A percentile compares a stretch with the other conserved stretches of the same genome.
Conservation (phyloP, 1,140 invertebrate genomes). For the Bacillus rossius region DNA sequence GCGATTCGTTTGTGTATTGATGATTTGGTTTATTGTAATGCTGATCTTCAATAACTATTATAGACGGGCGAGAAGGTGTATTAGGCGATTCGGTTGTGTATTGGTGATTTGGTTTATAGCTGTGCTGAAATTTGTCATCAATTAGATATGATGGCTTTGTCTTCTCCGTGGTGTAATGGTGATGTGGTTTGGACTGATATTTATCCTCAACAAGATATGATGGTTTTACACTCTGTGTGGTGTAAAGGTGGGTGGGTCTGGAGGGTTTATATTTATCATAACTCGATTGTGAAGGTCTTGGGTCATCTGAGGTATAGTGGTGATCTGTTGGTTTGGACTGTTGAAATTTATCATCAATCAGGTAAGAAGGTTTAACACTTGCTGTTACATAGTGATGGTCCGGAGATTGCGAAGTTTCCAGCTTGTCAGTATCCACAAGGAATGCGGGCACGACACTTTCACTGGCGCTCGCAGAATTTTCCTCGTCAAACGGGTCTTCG, state of each 20-base stretch:
- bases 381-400: not conserved
- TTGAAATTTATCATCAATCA: not conserved
- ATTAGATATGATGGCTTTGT: not conserved
- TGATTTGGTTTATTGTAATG: not conserved
- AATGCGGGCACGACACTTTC: not conserved
- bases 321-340: not conserved
- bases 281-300: not conserved
- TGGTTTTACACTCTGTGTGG: not conserved
- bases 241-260: not conserved
- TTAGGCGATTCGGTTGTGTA: not conserved
- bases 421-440: not conserved
- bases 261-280: not conserved
- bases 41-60: not conserved
- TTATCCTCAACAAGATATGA: not conserved
- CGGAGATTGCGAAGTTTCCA: not conserved
- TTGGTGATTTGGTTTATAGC: not conserved
- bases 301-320: not conserved
- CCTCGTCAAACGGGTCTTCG: not conserved
- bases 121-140: not conserved
- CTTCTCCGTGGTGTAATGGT: not conserved
- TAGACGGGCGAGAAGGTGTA: too few species aligned
- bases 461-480: not conserved
- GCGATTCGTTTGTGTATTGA: not conserved
- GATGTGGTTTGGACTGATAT: not conserved
- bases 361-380: not conserved